Base-by-base conservation (phyloP, 2,888 invertebrate genomes). In the Auanema sp. region DNA sequence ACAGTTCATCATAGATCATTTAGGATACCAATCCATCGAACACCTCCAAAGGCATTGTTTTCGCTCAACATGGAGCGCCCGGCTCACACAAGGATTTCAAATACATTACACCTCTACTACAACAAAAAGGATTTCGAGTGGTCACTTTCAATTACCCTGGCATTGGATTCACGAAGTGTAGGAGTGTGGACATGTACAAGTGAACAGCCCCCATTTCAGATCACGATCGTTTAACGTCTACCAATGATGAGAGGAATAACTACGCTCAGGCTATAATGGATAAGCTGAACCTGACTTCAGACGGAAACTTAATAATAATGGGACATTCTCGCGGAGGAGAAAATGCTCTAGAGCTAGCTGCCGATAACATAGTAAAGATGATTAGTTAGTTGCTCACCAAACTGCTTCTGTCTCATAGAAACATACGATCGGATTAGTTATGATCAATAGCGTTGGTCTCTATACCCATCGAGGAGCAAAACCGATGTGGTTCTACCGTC, bases 31-130 rank as follows among this genome's bases (percentile, higher is more conserved):
- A 64, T 11, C 63, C 74, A 10, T 33, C 53, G 1, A 72, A 71
- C 10, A 65, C 69, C 5, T 43, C 64, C 1, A 23, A 70, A 24
- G 74, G 71, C 18, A 71, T 68, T 8, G 76, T 75, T 8, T 60
- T 76, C 12, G 66, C 64, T 16, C 56, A 71, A 21, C 76, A 76
- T 47, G 76, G 76, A 5, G 55, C 75, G 6, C 75, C 75, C 5
- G 76, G 76, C 2, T 71, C 75, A 10, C 76, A 76, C 59, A 71
- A 71, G 14, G 72, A 73, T 49, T 76, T 72, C 64, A 76, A 76
- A 51, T 75, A 73, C 56, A 58, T 76, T 57, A 58, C 61, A 0
- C 64, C 66, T 14, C 51, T 53, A 6, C 54, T 77, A 43, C 58
- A 63, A 49, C 42, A 60, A 16, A 55, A 59, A 25, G 64, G 58